Conservation (phyloP, 2,113 vertebrate genomes). For the Laticauda laticaudata region DNA sequence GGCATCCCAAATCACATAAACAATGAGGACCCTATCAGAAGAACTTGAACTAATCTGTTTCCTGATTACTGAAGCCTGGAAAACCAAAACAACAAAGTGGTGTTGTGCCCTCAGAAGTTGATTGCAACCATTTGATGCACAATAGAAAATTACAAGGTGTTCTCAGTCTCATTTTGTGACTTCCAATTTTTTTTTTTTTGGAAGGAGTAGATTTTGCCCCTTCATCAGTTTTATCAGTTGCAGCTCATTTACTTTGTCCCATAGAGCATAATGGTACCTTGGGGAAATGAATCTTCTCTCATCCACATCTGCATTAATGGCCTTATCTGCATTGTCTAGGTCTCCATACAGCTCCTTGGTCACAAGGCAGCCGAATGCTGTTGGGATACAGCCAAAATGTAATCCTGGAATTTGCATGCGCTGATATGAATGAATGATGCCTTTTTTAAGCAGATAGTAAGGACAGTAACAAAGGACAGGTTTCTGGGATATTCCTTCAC, state of each 20-base stretch:
- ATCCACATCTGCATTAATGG: neutral
- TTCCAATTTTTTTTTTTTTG: neutral
- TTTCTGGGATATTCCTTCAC: neutral
- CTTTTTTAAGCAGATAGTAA: neutral
- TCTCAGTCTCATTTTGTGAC: neutral
- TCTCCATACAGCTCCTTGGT: neutral
- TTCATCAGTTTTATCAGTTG: neutral
- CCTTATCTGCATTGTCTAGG: neutral
- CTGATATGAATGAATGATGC: neutral
- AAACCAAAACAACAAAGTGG: neutral
- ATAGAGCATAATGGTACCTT: neutral
- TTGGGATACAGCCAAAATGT: neutral
- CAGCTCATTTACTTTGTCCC: neutral
- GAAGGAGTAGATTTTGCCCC: neutral
- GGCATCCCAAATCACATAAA: neutral
- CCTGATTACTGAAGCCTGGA: neutral
- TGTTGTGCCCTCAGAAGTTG: neutral
- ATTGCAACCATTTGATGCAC: neutral
- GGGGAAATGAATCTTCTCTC: neutral
- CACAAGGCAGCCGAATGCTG: neutral
- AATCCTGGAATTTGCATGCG: neutral
- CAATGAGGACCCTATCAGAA: neutral
- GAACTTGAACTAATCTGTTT: neutral
- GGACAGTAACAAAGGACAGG: neutral
- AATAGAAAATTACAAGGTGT: neutral